A percentile compares a stretch with the other conserved stretches of the same genome.
Conservation (phyloP, 2,797 vertebrate species). For the Enteromius thamalakanensis region DNA sequence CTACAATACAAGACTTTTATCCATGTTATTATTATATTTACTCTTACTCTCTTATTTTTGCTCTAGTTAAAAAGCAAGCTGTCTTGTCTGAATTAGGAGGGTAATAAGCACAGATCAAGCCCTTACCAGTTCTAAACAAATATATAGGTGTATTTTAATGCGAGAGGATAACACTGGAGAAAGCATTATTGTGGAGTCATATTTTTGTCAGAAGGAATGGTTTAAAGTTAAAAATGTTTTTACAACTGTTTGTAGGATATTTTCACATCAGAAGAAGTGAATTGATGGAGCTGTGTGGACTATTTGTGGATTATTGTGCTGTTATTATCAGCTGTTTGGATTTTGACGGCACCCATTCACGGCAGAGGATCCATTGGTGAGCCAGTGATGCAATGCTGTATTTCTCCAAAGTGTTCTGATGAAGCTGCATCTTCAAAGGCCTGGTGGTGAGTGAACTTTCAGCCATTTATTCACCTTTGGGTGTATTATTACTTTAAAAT, state of each 20-base stretch:
- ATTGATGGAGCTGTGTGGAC: background rate
- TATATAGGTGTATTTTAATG: background rate
- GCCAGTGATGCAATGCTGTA: background rate
- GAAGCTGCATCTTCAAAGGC: background rate
- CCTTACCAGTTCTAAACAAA: background rate
- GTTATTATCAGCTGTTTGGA: background rate
- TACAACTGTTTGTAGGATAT: background rate
- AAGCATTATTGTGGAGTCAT: background rate
- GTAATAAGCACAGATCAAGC: background rate
- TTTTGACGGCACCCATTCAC: background rate
- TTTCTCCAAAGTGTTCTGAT: background rate
- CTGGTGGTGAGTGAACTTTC: background rate
- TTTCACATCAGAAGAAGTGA: background rate
- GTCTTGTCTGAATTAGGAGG: background rate
- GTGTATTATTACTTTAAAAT: background rate
- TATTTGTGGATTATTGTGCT: background rate
- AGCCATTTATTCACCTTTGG: background rate
- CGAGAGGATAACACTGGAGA: background rate
- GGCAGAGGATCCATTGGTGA: background rate
- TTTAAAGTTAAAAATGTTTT: background rate
- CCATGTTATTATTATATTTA: background rate
- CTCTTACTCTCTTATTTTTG: no score
- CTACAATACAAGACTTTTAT: background rate
- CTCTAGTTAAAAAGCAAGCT: background rate
- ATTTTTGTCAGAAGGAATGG: background rate